Conservation (phyloP, 2,113 vertebrate species). For the Pao palembangensis region DNA sequence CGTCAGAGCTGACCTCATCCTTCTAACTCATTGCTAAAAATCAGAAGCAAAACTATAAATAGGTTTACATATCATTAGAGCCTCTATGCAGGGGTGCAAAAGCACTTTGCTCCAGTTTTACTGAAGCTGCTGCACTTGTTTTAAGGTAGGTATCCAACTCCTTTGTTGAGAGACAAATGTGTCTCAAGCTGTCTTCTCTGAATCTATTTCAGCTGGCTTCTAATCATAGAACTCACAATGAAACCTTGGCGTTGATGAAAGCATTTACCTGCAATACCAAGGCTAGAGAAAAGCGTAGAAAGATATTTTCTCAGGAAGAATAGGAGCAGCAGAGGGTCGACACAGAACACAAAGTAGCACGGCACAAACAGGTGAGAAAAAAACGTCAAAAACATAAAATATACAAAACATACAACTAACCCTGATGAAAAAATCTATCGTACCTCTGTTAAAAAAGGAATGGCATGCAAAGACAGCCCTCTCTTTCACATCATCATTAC, state of each 20-base stretch:
- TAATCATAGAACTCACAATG: constrained; percentile 4
- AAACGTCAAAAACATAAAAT: not conserved
- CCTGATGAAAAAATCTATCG: constrained; percentile 23
- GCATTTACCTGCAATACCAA: not conserved
- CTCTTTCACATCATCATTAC: constrained; percentile 44
- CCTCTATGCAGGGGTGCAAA: constrained; percentile 8
- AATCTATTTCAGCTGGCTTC: constrained; percentile 3
- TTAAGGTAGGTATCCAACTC: constrained; percentile 18
- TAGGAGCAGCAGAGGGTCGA: constrained; percentile 1
- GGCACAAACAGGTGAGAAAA: constrained; percentile 6
- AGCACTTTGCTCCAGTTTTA: constrained; percentile 36
- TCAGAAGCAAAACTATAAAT: constrained; percentile 7
- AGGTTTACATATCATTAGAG: constrained; percentile 18
- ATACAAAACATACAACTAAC: constrained; percentile 14
- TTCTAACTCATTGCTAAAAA: too few relatives aligned
- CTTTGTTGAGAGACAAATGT: constrained; percentile 33
- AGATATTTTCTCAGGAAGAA: too few relatives aligned
- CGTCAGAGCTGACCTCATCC: too few relatives aligned
- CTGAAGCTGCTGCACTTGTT: constrained; percentile 22
- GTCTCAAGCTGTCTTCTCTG: constrained; percentile 2
- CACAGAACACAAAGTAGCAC: not conserved
- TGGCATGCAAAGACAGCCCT: constrained; percentile 18
- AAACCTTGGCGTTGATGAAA: constrained; percentile 12
- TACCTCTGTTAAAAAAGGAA: constrained; percentile 41
- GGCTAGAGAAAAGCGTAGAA: too few relatives aligned